A percentile compares a stretch with the other conserved stretches of the same genome.
phyloP scores from a whole-genome alignment of 1,140 invertebrate genomes.

The Himalopsyche phryganea region DNA sequence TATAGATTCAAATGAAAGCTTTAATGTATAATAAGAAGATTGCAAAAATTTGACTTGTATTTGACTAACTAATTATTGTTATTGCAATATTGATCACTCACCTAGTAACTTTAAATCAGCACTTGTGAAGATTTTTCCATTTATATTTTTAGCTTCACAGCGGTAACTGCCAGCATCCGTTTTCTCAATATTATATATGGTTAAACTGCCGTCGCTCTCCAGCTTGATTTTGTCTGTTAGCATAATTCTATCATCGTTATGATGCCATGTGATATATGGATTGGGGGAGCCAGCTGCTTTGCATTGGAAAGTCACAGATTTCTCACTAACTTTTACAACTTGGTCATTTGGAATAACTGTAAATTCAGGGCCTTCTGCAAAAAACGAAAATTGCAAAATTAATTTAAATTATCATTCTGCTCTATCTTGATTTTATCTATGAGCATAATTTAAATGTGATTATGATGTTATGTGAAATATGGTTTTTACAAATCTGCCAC shows the following conservation, averaged over 20 bases:
- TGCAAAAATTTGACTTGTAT: too few relatives aligned
- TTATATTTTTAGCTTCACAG: conserved; percentile 66
- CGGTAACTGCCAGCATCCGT: conserved; percentile 67
- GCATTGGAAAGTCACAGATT: conserved; percentile 59
- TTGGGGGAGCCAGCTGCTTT: conserved; percentile 61
- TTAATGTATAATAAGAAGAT: too few relatives aligned
- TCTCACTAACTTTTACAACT: conserved; percentile 7
- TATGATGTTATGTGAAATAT: too few relatives aligned
- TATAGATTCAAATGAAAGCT: too few relatives aligned
- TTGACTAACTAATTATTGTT: too few relatives aligned
- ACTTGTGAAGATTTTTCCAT: conserved; percentile 62
- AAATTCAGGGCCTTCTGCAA: conserved; percentile 39
- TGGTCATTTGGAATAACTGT: conserved; percentile 15
- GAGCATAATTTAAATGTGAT: too few relatives aligned
- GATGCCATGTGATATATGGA: conserved; percentile 68
- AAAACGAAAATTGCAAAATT: conserved; percentile 30
- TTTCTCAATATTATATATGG: conserved; percentile 58
- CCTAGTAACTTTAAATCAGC: conserved; percentile 67
- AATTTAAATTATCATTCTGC: too few relatives aligned
- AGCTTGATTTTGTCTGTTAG: conserved; percentile 53
- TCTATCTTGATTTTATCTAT: too few relatives aligned
- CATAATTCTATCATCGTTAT: conserved; percentile 59
- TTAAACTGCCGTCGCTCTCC: conserved; percentile 59
- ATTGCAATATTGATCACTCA: too few relatives aligned
- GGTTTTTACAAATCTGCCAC: too few relatives aligned